phyloP scores from a whole-genome alignment of 2,888 invertebrate species.

The Xestia rhomboidea region DNA sequence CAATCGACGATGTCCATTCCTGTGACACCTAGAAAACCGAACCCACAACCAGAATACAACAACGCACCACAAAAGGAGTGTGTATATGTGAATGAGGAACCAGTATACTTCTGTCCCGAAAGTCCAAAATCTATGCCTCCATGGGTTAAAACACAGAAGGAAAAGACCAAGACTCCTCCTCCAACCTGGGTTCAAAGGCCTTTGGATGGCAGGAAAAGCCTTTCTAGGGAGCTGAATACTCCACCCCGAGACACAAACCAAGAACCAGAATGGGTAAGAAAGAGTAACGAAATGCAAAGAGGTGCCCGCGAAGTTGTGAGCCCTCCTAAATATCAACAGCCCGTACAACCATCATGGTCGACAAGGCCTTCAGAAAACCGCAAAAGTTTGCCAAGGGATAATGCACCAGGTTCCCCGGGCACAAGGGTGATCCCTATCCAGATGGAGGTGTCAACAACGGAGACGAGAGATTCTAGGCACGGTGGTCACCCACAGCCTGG shows the following conservation, averaged over 20 bases:
- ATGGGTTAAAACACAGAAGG: constrained; percentile 88
- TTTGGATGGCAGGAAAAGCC: constrained; percentile 82
- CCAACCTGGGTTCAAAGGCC: constrained; percentile 87
- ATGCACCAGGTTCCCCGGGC: constrained; percentile 76
- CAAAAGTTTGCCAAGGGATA: constrained; percentile 85
- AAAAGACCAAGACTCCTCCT: constrained; percentile 88
- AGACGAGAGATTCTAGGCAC: constrained; percentile 79
- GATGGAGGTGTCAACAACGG: constrained; percentile 90
- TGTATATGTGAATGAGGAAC: constrained; percentile 87
- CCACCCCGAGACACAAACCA: constrained; percentile 84
- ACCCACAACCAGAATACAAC: constrained; percentile 79
- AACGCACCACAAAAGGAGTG: constrained; percentile 83
- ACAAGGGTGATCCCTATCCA: constrained; percentile 92
- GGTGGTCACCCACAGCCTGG: constrained; percentile 81
- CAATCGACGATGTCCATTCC: constrained; percentile 89
- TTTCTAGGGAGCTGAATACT: constrained; percentile 83
- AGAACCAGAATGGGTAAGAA: constrained; percentile 88
- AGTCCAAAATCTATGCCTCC: constrained; percentile 87
- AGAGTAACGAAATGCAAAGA: constrained; percentile 85
- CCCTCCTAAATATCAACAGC: constrained; percentile 86
- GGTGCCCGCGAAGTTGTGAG: constrained; percentile 84
- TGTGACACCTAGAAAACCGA: constrained; percentile 83
- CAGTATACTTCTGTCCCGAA: constrained; percentile 86
- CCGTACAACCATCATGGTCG: constrained; percentile 86
- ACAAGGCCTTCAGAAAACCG: constrained; percentile 87